Percentiles rank a stretch among this genome's conserved stretches.
Evolutionary conservation across 2,113 vertebrate species (phyloP).

Genomic region (Azemiops feae): DNA sequence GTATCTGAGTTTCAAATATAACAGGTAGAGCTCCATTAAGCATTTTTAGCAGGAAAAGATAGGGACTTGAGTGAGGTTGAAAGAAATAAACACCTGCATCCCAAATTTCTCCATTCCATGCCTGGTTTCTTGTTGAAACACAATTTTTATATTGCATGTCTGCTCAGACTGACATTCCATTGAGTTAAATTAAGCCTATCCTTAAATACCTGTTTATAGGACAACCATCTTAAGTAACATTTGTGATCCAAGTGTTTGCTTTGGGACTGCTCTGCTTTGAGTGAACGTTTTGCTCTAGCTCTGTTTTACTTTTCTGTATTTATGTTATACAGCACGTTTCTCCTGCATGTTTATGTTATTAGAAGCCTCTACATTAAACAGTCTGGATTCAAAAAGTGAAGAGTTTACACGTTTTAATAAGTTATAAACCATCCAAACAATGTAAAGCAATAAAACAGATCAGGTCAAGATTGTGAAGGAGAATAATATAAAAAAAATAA

Average conservation of each 20-base stretch:
- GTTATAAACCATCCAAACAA: neutral
- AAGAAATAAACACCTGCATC: neutral
- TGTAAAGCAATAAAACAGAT: neutral
- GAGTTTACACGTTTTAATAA: neutral
- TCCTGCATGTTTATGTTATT: neutral
- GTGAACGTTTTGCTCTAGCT: neutral
- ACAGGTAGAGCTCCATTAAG: neutral
- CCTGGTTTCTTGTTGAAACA: neutral
- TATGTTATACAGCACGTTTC: neutral
- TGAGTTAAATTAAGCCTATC: neutral
- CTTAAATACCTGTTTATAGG: neutral
- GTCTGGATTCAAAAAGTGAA: neutral
- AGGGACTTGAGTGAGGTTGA: neutral
- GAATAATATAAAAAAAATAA: neutral
- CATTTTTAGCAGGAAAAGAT: neutral
- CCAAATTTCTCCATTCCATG: neutral
- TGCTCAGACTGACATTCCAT: neutral
- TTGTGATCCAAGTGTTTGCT: neutral
- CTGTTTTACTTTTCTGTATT: neutral
- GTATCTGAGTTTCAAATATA: no score
- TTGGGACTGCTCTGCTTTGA: neutral
- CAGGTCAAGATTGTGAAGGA: neutral
- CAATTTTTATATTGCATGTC: neutral
- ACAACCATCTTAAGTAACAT: neutral
- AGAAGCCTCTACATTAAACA: neutral